Base-by-base conservation (phyloP, 2,888 invertebrate species). In the Salticus scenicus region DNA sequence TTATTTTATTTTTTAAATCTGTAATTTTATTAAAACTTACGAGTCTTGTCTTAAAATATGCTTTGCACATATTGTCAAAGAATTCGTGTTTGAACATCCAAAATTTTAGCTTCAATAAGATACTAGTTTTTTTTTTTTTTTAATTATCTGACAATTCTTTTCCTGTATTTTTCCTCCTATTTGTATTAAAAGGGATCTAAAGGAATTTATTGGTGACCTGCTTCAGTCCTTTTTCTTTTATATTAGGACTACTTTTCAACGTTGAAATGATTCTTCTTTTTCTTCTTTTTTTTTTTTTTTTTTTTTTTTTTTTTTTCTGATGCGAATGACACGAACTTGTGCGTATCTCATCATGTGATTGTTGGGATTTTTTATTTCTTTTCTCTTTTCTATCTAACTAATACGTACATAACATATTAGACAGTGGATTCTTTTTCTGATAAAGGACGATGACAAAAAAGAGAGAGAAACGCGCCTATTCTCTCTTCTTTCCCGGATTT, bases 271-370 rank as follows among this genome's bases (percentile, higher is more conserved):
- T 37, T 33, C 33, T 37, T n/a, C 37, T 30, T 4, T n/a, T n/a
- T n/a, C 20, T 31, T 17, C 37, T 31, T 31, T 69, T n/a, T 24
- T 31, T 69, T 28, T 47, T 17, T 47, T 24, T 31, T 24, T 17
- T 41, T 70, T 41, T n/a, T n/a, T n/a, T 42, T 24, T 70, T 42
- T n/a, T 42, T 70, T 70, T 70, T 70, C 42, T 70, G n/a, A 42
- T 42, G 28, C 42, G 17, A 70, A 70, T 42, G 70, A 70, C 42
- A 42, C 42, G 33, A 70, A 70, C 70, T 20, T 37, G 17, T 28
- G 31, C 67, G 7, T 70, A 24, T 24, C 42, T 70, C 70, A 24
- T 41, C 70, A 37, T n/a, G n/a, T n/a, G n/a, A n/a, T n/a, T n/a
- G n/a, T n/a, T n/a, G n/a, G n/a, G 28, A 41, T n/a, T 70, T 37